Conservation (phyloP, 2,113 vertebrate species). For the Lamprologus callipterus region DNA sequence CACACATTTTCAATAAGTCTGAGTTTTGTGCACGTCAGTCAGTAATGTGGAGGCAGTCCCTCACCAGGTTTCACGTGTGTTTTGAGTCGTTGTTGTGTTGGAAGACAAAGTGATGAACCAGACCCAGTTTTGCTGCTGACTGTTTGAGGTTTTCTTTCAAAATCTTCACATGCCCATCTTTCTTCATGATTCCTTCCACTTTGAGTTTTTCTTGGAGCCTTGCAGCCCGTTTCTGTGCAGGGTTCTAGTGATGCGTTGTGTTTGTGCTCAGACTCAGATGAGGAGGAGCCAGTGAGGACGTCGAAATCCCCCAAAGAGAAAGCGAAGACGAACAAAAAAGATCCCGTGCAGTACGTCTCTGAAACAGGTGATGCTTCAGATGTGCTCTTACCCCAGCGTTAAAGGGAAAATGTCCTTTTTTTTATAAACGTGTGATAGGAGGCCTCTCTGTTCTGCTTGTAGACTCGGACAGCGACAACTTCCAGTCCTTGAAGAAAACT, state of each 20-base stretch:
- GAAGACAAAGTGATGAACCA: not conserved
- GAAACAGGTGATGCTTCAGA: slow-evolving; percentile 82
- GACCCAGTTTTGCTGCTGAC: not conserved
- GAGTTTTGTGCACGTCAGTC: accelerated
- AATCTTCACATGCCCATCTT: not conserved
- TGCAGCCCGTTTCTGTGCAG: not conserved
- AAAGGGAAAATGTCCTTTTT: not conserved
- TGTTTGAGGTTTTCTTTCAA: not conserved
- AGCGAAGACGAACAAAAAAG: slow-evolving; percentile 55
- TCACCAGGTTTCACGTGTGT: not conserved
- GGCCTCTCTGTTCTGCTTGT: not conserved
- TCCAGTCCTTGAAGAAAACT: slow-evolving; percentile 67
- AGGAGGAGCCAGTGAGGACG: slow-evolving; percentile 79
- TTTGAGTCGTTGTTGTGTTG: not conserved
- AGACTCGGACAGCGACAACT: slow-evolving; percentile 90
- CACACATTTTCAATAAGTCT: not conserved
- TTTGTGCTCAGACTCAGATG: slow-evolving; percentile 56
- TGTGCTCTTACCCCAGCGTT: not conserved
- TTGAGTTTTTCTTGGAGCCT: not conserved
- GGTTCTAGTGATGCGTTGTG: not conserved
- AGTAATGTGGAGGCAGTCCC: not conserved
- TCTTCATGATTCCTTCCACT: not conserved
- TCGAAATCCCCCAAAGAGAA: slow-evolving; percentile 65
- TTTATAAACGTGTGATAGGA: not conserved
- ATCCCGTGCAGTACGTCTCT: slow-evolving; percentile 87